These are phyloP conservation scores for Gambusia yucatana DNA, from an alignment of 2,797 vertebrate species.

Conservation along the genomic window DNA sequence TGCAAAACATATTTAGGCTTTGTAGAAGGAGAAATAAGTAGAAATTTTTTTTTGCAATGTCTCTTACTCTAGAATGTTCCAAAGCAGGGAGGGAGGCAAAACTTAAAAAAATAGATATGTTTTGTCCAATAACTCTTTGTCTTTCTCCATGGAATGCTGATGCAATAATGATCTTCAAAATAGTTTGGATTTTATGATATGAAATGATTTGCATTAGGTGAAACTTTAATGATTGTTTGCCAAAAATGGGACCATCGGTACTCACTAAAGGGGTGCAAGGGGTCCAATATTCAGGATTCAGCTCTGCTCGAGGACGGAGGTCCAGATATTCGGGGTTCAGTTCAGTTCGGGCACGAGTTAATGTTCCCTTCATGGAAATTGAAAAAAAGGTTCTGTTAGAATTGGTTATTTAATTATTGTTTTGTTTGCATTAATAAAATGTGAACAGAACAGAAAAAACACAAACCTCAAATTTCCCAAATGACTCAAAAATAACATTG, in stretches of 20 bases:
- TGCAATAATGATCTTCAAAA: slow-evolving; percentile 31
- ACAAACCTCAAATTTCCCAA: background rate
- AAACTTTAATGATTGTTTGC: slow-evolving; percentile 48
- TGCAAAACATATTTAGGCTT: slow-evolving; percentile 50
- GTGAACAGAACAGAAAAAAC: slow-evolving; percentile 2
- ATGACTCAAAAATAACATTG: background rate
- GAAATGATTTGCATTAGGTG: slow-evolving; percentile 45
- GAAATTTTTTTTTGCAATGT: slow-evolving; percentile 18
- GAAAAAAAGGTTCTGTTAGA: slow-evolving; percentile 63
- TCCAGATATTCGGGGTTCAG: slow-evolving; percentile 89
- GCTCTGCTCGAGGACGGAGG: slow-evolving; percentile 84
- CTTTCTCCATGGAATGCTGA: slow-evolving; percentile 27
- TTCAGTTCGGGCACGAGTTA: slow-evolving; percentile 85
- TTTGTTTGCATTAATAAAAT: slow-evolving; percentile 14
- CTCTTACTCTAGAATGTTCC: slow-evolving; percentile 25
- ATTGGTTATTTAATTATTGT: slow-evolving; percentile 16
- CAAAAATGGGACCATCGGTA: slow-evolving; percentile 68
- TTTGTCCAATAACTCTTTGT: slow-evolving; percentile 25
- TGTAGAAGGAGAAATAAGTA: slow-evolving; percentile 17
- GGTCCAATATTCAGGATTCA: slow-evolving; percentile 88
- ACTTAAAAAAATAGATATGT: slow-evolving; percentile 30
- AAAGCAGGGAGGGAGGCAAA: slow-evolving; percentile 35
- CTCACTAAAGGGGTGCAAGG: slow-evolving; percentile 88
- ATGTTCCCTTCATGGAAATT: slow-evolving; percentile 82
- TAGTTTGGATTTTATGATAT: slow-evolving; percentile 33